Conservation (phyloP, 2,113 vertebrate species). For the Gopherus evgoodei region DNA sequence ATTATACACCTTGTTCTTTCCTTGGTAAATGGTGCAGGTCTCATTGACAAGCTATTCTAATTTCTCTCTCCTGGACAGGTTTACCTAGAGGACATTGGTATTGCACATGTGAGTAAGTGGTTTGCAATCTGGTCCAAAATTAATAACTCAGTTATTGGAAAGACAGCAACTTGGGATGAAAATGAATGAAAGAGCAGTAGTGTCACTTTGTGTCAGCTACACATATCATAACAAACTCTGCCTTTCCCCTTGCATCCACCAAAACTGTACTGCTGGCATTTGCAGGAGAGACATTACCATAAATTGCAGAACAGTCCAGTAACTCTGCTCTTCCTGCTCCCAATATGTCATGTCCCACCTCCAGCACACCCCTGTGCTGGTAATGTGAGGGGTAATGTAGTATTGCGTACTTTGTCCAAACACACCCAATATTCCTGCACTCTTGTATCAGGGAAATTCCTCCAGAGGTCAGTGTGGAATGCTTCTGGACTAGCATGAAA, state of each 20-base stretch:
- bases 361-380: neutral
- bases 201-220: neutral
- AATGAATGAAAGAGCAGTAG: fast-evolving
- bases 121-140: neutral
- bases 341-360: neutral
- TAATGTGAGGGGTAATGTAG: neutral
- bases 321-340: neutral
- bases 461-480: neutral
- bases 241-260: neutral
- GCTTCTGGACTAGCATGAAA: neutral
- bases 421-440: neutral
- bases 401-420: neutral
- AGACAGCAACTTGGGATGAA: neutral
- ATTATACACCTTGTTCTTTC: neutral
- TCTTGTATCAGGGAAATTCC: neutral
- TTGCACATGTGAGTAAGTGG: neutral
- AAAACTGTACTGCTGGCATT: neutral
- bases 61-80: neutral
- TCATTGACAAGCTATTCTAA: neutral
- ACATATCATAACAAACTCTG: neutral
- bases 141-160: neutral
- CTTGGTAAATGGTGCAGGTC: neutral
- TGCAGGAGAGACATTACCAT: neutral
- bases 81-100: neutral
- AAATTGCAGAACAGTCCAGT: neutral